phyloP scores from a whole-genome alignment of 2,888 invertebrate species.

The Acanthosepion pharaonis region DNA sequence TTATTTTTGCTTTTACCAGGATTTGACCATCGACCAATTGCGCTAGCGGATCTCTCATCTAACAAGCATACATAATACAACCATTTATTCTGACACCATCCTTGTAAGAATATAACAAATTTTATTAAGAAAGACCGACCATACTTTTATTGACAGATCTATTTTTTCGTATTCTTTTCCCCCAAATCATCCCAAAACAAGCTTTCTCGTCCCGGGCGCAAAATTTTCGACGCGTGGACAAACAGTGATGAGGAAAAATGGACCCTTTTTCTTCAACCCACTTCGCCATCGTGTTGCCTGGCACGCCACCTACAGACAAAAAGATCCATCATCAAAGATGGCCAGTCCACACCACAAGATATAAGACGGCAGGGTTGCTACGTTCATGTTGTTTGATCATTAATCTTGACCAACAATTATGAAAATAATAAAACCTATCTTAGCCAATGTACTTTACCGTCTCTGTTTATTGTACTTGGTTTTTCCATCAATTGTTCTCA shows the following conservation, averaged over 20 bases:
- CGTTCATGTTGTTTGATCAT: neutral
- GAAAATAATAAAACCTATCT: slow-evolving; percentile 1
- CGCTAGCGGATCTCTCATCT: no score
- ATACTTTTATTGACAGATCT: neutral
- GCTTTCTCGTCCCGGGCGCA: neutral
- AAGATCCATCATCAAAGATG: slow-evolving; percentile 17
- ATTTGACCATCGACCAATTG: no score
- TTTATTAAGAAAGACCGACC: neutral
- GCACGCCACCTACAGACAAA: slow-evolving; percentile 7
- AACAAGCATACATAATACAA: no score
- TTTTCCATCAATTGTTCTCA: slow-evolving; percentile 17
- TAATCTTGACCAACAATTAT: slow-evolving; percentile 22
- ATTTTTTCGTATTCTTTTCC: neutral
- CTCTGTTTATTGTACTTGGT: neutral
- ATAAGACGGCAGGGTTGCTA: neutral
- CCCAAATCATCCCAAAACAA: neutral
- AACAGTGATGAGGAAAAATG: neutral
- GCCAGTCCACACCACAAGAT: neutral
- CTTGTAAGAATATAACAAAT: no score
- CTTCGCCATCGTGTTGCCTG: neutral
- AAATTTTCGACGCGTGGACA: neutral
- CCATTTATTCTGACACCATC: no score
- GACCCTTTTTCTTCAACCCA: neutral
- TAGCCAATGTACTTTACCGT: neutral
- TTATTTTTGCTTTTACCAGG: no score